Evolutionary conservation across 2,888 invertebrate species (phyloP).

Genomic region (Holacanthella duospinosa): DNA sequence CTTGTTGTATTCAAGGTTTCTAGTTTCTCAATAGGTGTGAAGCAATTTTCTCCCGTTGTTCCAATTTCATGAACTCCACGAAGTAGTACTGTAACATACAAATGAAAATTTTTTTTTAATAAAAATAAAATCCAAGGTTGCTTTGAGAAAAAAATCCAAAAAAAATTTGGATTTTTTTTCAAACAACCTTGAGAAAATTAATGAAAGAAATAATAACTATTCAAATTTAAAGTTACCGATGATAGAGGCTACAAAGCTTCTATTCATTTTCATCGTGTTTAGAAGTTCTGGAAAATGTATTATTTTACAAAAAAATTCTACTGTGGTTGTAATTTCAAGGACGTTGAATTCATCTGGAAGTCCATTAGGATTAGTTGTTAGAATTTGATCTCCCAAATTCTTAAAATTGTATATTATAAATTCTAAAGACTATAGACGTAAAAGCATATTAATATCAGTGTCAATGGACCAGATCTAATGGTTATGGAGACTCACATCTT

Average conservation of each 20-base stretch:
- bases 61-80: conserved; percentile 3
- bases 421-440: not conserved
- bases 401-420: not conserved
- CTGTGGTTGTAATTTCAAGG: not conserved
- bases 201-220: not conserved
- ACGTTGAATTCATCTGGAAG: not conserved
- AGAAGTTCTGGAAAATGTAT: not conserved
- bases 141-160: no score
- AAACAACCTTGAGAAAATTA: not conserved
- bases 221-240: not conserved
- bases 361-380: not conserved
- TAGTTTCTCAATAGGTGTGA: conserved; percentile 17
- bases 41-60: conserved; percentile 1
- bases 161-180: not conserved
- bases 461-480: not conserved
- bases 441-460: not conserved
- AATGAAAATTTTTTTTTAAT: not conserved
- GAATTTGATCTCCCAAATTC: not conserved
- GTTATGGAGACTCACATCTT: not conserved
- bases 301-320: not conserved
- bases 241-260: not conserved
- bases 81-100: conserved; percentile 10
- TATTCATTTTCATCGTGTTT: not conserved
- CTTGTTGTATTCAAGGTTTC: not conserved
- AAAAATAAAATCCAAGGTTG: no score